These are phyloP conservation scores for Bungarus multicinctus DNA, from an alignment of 2,113 vertebrate species.

Conservation along the genomic window DNA sequence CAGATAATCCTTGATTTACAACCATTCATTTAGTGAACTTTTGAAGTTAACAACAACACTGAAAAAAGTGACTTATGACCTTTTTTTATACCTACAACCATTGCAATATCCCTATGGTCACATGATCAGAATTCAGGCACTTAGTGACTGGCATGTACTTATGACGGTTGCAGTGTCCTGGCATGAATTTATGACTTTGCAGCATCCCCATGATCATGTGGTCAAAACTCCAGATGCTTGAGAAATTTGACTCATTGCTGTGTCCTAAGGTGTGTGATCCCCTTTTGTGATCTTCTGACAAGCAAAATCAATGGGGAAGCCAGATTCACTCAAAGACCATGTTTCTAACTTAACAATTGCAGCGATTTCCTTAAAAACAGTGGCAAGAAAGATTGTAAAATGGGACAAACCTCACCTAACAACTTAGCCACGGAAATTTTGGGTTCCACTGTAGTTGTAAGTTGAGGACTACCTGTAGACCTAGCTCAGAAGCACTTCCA, in stretches of 20 bases:
- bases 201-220: too few species aligned
- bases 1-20: background rate
- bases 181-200: too few species aligned
- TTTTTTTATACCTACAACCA: background rate
- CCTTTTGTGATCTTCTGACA: background rate
- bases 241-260: too few species aligned
- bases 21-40: background rate
- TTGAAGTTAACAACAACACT: background rate
- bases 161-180: too few species aligned
- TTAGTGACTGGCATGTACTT: background rate
- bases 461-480: background rate
- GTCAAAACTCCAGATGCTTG: too few species aligned
- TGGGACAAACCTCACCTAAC: background rate
- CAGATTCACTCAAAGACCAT: background rate
- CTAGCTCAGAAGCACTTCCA: background rate
- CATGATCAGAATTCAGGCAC: background rate
- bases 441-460: background rate
- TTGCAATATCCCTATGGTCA: background rate
- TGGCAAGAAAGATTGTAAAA: background rate
- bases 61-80: background rate
- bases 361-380: rapidly evolving
- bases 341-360: background rate
- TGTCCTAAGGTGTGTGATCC: background rate
- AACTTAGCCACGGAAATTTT: background rate
- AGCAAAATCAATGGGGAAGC: background rate